These are phyloP conservation scores for Argyrosomus japonicus DNA, from an alignment of 2,113 vertebrate species.

Conservation along the genomic window DNA sequence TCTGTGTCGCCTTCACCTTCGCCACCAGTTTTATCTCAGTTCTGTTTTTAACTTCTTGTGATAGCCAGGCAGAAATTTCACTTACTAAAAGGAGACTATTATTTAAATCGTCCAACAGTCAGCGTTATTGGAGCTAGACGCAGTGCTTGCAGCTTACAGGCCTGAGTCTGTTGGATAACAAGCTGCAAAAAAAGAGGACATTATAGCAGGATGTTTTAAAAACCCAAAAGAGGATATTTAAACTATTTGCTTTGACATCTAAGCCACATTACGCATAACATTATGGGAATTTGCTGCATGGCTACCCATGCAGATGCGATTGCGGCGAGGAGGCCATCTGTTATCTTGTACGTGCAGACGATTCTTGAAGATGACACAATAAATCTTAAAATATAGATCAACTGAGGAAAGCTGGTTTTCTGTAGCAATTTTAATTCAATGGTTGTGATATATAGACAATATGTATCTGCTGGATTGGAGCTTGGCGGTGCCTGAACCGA, in stretches of 20 bases:
- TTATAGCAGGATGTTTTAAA: background rate
- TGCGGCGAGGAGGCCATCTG: slow-evolving; percentile 49
- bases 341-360: slow-evolving; percentile 17
- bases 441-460: background rate
- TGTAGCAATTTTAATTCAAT: background rate
- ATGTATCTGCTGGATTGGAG: no score
- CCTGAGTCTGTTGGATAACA: background rate
- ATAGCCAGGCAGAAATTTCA: background rate
- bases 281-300: slow-evolving; percentile 33
- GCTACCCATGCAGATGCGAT: slow-evolving; percentile 56
- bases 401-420: background rate
- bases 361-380: slow-evolving; percentile 6
- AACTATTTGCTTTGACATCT: background rate
- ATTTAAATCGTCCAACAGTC: background rate
- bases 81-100: background rate
- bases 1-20: background rate
- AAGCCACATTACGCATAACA: slow-evolving; percentile 22
- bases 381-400: slow-evolving; percentile 1
- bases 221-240: slow-evolving; percentile 21
- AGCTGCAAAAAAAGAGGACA: background rate
- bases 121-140: background rate
- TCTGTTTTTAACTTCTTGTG: slow-evolving; percentile 32
- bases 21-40: slow-evolving; percentile 29
- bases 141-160: background rate
- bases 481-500: background rate